phyloP scores from a whole-genome alignment of 2,113 vertebrate species.

The Phalacrocorax carbo region DNA sequence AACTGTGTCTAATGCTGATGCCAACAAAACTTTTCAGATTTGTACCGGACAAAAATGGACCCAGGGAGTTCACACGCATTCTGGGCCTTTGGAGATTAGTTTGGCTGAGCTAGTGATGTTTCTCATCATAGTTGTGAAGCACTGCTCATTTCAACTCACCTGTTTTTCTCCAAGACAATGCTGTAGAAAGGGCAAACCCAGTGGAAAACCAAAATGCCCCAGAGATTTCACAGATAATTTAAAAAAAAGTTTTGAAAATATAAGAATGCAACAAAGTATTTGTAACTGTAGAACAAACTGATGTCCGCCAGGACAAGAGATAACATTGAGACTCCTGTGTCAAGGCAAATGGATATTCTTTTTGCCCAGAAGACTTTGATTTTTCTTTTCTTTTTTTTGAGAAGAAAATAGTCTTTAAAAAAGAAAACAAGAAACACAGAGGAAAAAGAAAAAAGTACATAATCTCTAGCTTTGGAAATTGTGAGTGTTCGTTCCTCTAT shows the following conservation, averaged over 20 bases:
- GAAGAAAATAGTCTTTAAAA: conserved; percentile 16
- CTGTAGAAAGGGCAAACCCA: not conserved
- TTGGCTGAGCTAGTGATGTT: not conserved
- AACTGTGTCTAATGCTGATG: not conserved
- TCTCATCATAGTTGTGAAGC: not conserved
- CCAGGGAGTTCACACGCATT: not conserved
- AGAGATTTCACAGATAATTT: not conserved
- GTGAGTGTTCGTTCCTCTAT: conserved; percentile 58
- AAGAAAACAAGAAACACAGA: not conserved
- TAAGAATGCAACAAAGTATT: not conserved
- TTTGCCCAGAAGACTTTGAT: not conserved
- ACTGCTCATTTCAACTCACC: not conserved
- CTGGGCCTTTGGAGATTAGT: not conserved
- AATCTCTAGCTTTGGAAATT: conserved; percentile 57
- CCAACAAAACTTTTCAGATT: not conserved
- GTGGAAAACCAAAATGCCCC: not conserved
- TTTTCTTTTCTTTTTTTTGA: not conserved
- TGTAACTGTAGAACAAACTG: not conserved
- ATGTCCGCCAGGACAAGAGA: not conserved
- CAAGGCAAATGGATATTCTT: not conserved
- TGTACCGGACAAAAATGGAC: not conserved
- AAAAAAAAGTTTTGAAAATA: not conserved
- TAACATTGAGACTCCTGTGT: not conserved
- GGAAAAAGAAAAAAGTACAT: not conserved
- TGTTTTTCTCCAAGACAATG: not conserved